Conservation (phyloP, 2,888 invertebrate genomes). For the Microplitis deprimator region DNA sequence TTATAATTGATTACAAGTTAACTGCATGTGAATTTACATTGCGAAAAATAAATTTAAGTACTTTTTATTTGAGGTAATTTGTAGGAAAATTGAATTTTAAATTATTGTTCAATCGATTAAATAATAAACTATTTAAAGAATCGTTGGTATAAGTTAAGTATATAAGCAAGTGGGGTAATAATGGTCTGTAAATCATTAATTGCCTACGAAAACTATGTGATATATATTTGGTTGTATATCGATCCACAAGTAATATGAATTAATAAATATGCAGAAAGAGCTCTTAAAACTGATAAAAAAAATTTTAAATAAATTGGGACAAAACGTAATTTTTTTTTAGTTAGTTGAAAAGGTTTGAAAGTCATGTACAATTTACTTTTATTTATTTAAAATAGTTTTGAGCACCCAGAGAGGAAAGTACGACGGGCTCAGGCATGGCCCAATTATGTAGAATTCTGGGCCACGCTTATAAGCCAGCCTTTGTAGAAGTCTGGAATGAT, state of each 20-base stretch:
- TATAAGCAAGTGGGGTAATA: not conserved
- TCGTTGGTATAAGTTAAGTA: not conserved
- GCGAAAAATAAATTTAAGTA: not conserved
- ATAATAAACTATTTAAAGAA: not conserved
- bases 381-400: no score
- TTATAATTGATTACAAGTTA: not conserved
- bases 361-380: no score
- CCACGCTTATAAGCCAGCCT: no score
- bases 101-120: not conserved
- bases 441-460: no score
- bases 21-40: slow-evolving; percentile 8
- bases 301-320: no score
- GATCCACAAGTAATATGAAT: not conserved
- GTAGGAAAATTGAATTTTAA: no score
- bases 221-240: not conserved
- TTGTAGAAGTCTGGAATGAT: no score
- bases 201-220: not conserved
- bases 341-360: no score
- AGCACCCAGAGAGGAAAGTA: no score
- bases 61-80: no score
- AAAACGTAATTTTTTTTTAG: no score
- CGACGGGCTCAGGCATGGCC: no score
- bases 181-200: not conserved
- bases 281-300: not conserved
- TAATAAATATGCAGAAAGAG: not conserved